Evolutionary conservation across 2,113 vertebrate genomes (phyloP), one percentile per base, ranked within the genome.

Genomic region (Chlorodrepanis virens): DNA sequence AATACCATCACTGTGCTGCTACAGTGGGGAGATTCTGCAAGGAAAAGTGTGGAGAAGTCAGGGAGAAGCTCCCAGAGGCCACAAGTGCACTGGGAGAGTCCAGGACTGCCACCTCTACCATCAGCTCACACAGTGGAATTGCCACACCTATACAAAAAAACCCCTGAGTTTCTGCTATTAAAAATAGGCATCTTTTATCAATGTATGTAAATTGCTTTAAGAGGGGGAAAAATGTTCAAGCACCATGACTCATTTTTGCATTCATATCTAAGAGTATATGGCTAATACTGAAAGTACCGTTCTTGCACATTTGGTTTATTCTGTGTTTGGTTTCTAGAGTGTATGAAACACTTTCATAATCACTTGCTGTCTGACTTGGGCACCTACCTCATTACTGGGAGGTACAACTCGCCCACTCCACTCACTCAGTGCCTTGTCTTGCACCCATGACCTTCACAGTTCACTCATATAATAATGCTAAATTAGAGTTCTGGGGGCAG

Each of bases 131-230:
- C 0, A 0, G 12, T 53, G 28, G 49, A 83, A 81, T 31, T 87
- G 37, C 53, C 72, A 90, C 68, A 90, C 42, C 87, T 78, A n/a
- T 20, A 60, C 13, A 52, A 76, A 56, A 76, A 64, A 52, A 56
- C 6, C 40, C 40, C 39, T 47, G 69, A 49, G 27, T 53, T 92
- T 94, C 53, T 93, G 53, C 70, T 84, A 75, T 90, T 94, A 95
- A 96, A 96, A 92, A 87, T 90, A 93, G 76, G 61, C 83, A 70
- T 87, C 52, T 95, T 92, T 87, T 64, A 83, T 95, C 90, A 93
- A 88, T 64, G 76, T 92, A 86, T 87, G 80, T 25, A 94, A 95
- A 95, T 92, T 67, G 49, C 90, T 87, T 68, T 68, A 70, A 75
- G 83, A 86, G 53, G 33, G 71, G 28, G 42, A 95, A 92, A 74